phyloP scores from a whole-genome alignment of 2,113 vertebrate genomes.

The Pterocles gutturalis region DNA sequence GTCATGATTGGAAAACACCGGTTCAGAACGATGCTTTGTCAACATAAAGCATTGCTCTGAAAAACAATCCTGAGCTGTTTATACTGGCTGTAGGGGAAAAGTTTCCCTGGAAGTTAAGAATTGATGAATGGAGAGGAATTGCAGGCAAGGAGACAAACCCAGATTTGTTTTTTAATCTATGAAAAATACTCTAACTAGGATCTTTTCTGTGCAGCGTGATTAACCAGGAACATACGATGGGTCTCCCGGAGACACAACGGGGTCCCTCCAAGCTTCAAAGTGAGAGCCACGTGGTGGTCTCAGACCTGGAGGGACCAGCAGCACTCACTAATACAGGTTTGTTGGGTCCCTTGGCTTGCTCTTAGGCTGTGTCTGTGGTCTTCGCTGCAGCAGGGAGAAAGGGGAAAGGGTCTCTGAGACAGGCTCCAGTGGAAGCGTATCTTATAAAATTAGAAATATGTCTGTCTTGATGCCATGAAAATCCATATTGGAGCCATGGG shows the following conservation, averaged over 20 bases:
- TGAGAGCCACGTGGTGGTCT: rapidly evolving
- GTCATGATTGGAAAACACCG: background rate
- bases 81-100: background rate
- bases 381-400: background rate
- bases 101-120: background rate
- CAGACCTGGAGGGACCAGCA: background rate
- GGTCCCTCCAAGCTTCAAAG: background rate
- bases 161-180: background rate
- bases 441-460: background rate
- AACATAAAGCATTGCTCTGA: background rate
- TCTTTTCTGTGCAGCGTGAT: background rate
- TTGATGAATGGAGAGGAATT: background rate
- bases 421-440: background rate
- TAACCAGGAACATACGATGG: background rate
- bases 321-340: background rate
- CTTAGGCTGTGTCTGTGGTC: background rate
- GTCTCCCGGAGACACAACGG: rapidly evolving
- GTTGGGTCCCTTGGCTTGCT: background rate
- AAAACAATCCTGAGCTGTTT: background rate
- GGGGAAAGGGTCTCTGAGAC: background rate
- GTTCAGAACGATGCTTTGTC: background rate
- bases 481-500: background rate
- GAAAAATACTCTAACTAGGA: background rate
- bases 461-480: background rate
- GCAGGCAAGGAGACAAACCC: background rate